Evolutionary conservation across 2,797 vertebrate species (phyloP).

Genomic region (Acanthurus leucopareius): DNA sequence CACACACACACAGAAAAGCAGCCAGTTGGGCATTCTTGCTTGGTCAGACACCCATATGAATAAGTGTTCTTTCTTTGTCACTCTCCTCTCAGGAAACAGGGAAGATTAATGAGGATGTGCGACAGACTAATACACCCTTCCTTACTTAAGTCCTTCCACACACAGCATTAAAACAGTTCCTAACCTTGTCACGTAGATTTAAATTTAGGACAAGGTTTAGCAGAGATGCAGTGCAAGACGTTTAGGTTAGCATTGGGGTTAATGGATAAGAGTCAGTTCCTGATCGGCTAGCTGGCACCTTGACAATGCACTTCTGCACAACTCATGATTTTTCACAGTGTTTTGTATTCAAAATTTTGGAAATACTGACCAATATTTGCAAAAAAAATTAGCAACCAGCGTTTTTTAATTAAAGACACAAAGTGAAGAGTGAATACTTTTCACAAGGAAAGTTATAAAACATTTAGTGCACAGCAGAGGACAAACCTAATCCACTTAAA

Average conservation of each 20-base stretch:
- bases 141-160: conserved; percentile 14
- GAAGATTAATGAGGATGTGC: conserved; percentile 56
- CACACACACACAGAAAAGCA: conserved; percentile 24
- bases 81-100: conserved; percentile 34
- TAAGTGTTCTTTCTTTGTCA: conserved; percentile 39
- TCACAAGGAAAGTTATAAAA: not conserved
- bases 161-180: conserved; percentile 7
- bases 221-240: not conserved
- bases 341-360: not conserved
- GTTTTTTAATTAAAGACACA: not conserved
- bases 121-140: conserved; percentile 21
- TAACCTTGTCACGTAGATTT: not conserved
- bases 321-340: no score
- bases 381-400: not conserved
- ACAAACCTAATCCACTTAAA: not conserved
- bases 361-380: not conserved
- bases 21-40: conserved; percentile 47
- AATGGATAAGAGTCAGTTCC: not conserved
- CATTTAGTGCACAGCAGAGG: not conserved
- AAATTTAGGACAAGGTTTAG: not conserved
- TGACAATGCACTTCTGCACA: not conserved
- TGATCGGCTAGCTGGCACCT: not conserved
- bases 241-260: not conserved
- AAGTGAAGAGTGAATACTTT: no score
- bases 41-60: conserved; percentile 61